Conservation (phyloP, 2,888 invertebrate species). For the Pristionchus mayeri region DNA sequence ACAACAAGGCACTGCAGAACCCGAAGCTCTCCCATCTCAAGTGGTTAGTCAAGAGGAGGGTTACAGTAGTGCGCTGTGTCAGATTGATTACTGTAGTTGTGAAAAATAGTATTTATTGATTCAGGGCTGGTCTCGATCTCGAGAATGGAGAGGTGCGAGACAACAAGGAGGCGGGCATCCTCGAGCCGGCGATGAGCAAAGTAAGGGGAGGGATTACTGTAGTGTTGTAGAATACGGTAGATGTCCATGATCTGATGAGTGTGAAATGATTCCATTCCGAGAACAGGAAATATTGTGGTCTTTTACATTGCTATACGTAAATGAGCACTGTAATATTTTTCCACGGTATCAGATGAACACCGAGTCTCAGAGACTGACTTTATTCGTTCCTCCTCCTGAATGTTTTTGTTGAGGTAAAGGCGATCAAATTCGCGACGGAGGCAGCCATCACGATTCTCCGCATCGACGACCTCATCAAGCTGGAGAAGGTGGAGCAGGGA, state of each 20-base stretch:
- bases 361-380: too few relatives aligned
- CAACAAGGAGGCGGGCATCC: conserved; percentile 93
- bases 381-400: too few relatives aligned
- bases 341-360: too few relatives aligned
- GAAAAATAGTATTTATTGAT: conserved; percentile 38
- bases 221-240: too few relatives aligned
- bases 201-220: too few relatives aligned
- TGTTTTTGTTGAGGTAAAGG: conserved; percentile 78
- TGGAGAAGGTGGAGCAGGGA: conserved; percentile 81
- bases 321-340: too few relatives aligned
- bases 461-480: conserved; percentile 98
- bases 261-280: too few relatives aligned
- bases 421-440: conserved; percentile 97
- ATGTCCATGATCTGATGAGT: too few relatives aligned
- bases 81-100: too few relatives aligned
- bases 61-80: too few relatives aligned
- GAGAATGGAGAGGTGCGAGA: conserved; percentile 90
- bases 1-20: conserved; percentile 97
- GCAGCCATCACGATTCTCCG: conserved; percentile 99
- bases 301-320: too few relatives aligned
- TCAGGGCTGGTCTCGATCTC: conserved; percentile 92
- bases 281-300: too few relatives aligned
- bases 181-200: conserved; percentile 97
- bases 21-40: conserved; percentile 81
- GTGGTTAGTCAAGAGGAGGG: conserved; percentile 82